Conservation (phyloP, 1,140 invertebrate species). For the Drosophila pectinifera region DNA sequence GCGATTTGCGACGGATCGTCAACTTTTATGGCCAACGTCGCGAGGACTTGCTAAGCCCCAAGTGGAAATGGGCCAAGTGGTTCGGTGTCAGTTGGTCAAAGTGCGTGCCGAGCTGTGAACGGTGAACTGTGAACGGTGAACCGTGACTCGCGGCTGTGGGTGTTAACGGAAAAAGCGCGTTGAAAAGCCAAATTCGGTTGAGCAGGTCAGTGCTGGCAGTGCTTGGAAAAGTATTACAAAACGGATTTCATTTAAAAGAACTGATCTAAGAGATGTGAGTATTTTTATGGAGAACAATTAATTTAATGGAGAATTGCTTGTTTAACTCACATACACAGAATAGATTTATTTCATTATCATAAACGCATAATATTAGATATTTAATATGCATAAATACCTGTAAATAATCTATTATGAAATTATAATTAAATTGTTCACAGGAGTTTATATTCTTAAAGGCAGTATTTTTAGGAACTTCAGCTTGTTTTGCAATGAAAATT, state of each 20-base stretch:
- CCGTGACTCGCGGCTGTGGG: constrained; percentile 9
- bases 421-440: no score
- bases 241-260: not conserved
- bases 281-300: not conserved
- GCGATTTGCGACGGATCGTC: constrained; percentile 64
- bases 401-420: no score
- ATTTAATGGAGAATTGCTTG: not conserved
- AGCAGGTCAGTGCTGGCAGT: constrained; percentile 59
- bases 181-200: constrained; percentile 26
- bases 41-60: constrained; percentile 54
- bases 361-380: no score
- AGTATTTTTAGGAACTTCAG: no score
- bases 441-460: no score
- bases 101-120: constrained; percentile 59
- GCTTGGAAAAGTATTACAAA: not conserved
- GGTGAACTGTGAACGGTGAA: constrained; percentile 10
- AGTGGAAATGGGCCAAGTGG: constrained; percentile 67
- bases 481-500: no score
- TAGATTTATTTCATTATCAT: no score
- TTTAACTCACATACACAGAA: no score
- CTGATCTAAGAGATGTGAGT: constrained; percentile 19
- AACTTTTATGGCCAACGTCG: constrained; percentile 66
- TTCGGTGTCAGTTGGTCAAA: constrained; percentile 75
- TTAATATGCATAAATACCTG: no score
- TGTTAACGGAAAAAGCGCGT: constrained; percentile 25